Conservation (phyloP, 2,888 invertebrate species). For the Coelopa pilipes region DNA sequence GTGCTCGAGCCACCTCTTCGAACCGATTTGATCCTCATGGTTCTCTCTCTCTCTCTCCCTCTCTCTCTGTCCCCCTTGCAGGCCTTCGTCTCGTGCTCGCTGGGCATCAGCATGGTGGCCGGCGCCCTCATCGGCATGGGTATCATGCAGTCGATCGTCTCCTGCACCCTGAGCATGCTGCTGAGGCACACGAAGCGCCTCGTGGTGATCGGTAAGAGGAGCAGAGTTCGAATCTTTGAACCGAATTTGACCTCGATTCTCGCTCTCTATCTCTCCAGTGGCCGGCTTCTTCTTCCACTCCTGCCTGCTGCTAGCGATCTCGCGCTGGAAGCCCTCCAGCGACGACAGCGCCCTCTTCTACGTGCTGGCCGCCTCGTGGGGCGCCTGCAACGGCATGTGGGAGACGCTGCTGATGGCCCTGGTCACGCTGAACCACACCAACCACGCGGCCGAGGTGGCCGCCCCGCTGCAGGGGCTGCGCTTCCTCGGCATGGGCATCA, state of each 20-base stretch:
- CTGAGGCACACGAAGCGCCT: constrained; percentile 79
- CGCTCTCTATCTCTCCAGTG: constrained; percentile 66
- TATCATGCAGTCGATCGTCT: constrained; percentile 79
- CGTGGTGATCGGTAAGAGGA: constrained; percentile 75
- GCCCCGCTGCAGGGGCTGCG: constrained; percentile 72
- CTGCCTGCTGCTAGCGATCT: constrained; percentile 79
- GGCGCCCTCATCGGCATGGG: constrained; percentile 80
- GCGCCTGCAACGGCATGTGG: constrained; percentile 88
- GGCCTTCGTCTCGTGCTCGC: constrained; percentile 86
- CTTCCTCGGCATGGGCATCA: constrained; percentile 72
- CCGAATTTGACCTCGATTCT: not conserved
- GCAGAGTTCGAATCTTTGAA: not conserved
- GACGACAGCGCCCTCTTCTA: constrained; percentile 85
- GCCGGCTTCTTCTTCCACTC: constrained; percentile 85
- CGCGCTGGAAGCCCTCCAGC: constrained; percentile 82
- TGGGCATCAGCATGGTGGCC: constrained; percentile 80
- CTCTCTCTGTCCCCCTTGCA: constrained; percentile 57
- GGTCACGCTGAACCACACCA: constrained; percentile 64
- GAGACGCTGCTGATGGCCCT: constrained; percentile 73
- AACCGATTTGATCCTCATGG: too few species aligned
- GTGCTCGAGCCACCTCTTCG: constrained; percentile 27
- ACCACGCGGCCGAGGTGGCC: constrained; percentile 64
- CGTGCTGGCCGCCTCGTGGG: constrained; percentile 87
- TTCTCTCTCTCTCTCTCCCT: not conserved
- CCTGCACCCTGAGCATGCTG: constrained; percentile 83